phyloP scores from a whole-genome alignment of 1,140 invertebrate genomes.

The Trichonephila inaurata region DNA sequence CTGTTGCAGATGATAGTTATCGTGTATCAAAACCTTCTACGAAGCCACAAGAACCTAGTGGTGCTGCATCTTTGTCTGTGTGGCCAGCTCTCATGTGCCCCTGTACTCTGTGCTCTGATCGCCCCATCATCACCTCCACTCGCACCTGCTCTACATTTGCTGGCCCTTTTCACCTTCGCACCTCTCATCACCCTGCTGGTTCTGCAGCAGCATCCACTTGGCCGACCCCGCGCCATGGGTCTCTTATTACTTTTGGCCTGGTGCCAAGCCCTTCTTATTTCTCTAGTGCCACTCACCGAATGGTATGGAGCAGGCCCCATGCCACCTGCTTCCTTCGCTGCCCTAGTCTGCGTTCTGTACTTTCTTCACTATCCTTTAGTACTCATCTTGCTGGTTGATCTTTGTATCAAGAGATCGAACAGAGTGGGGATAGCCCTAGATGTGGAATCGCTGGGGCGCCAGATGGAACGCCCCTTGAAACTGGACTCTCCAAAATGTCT shows the following conservation, averaged over 20 bases:
- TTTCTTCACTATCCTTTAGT: constrained; percentile 67
- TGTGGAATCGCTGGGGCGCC: background rate
- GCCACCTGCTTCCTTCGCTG: constrained; percentile 24
- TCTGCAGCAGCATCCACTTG: constrained; percentile 42
- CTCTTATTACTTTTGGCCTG: constrained; percentile 49
- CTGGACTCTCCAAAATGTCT: no score
- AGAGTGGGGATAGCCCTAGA: background rate
- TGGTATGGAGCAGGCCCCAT: constrained; percentile 49
- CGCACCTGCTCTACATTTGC: constrained; percentile 44
- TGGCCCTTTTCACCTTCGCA: constrained; percentile 59
- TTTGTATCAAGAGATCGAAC: constrained; percentile 9
- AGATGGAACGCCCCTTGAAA: no score
- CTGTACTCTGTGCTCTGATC: background rate
- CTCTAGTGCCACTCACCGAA: constrained; percentile 46
- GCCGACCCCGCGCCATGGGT: background rate
- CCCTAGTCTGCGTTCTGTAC: constrained; percentile 60
- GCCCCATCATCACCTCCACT: background rate
- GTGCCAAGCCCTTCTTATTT: constrained; percentile 65
- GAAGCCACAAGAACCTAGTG: constrained; percentile 45
- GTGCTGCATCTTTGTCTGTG: constrained; percentile 51
- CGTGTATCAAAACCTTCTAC: constrained; percentile 36
- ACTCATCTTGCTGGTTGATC: constrained; percentile 32
- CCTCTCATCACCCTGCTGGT: constrained; percentile 67
- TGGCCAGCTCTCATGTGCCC: constrained; percentile 34
- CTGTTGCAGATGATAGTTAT: constrained; percentile 51